Evolutionary conservation across 2,113 vertebrate genomes (phyloP), one percentile per base, ranked within the genome.

Genomic region (Melanostigma gelatinosum): DNA sequence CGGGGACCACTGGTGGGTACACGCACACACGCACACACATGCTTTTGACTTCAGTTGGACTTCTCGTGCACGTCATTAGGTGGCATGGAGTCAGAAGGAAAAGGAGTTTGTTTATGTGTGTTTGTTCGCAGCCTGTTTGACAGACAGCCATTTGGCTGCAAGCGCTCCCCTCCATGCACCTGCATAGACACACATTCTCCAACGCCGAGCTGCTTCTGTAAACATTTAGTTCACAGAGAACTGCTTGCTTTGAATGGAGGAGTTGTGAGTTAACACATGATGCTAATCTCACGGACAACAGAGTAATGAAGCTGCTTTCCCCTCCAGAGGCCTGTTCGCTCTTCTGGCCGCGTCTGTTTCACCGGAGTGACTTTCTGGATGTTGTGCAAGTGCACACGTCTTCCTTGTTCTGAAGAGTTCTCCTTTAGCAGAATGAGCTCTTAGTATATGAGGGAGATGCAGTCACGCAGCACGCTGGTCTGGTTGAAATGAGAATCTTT

Each of bases 101-200:
- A 29, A 64, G 62, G 27, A 40, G 74, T 69, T 3, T 71, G 15
- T 50, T 2, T 50, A 1, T 40, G 5, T 62, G 9, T 62, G 18
- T 44, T 13, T 46, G 38, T 75, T 40, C 44, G 0, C 74, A 90
- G 80, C 80, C 77, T 73, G 70, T 87, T 81, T 84, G 64, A 74
- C 75, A 34, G 77, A 85, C 80, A 40, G 61, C 66, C 57, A 64
- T 83, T 57, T 71, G 77, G 16, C 48, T 54, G 36, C 4, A 72
- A 40, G 38, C 63, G 70, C 34, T 36, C 15, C 0, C 18, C 67
- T 72, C 12, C 38, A n/a, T 50, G 38, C 36, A 58, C 36, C 10
- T 8, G 3, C 40, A 73, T 1, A 75, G 8, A 66, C 52, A 46
- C 20, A 63, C 15, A 8, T 11, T 2, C 62, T 22, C 61, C 4